phyloP scores from a whole-genome alignment of 1,140 invertebrate genomes.

The Ericerus pela region DNA sequence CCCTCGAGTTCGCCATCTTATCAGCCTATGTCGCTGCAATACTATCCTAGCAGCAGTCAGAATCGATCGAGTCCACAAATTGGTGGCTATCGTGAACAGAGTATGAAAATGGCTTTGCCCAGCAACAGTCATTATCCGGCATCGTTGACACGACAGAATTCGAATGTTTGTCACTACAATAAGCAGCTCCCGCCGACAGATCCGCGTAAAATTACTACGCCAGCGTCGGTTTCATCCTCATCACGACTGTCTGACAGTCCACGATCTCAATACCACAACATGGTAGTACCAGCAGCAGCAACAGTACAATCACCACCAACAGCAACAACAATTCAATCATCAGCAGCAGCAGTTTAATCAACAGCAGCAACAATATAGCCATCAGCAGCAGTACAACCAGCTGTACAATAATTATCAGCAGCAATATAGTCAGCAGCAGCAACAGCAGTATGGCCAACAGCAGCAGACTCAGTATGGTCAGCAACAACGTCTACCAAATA shows the following conservation, averaged over 20 bases:
- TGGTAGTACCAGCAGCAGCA: no score
- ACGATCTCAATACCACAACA: no score
- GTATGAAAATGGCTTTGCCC: background rate
- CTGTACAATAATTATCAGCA: background rate
- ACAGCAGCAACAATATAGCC: constrained; percentile 1
- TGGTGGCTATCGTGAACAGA: background rate
- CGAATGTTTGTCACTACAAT: background rate
- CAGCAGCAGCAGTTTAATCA: constrained; percentile 4
- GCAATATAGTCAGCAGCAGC: constrained; percentile 1
- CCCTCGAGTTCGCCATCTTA: background rate
- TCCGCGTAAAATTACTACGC: background rate
- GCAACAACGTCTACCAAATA: background rate
- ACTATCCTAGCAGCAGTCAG: background rate
- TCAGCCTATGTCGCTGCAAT: background rate
- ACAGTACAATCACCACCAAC: no score
- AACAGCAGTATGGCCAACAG: background rate
- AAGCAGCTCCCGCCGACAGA: background rate
- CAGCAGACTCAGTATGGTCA: background rate
- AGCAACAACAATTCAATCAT: background rate
- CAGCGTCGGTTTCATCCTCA: no score
- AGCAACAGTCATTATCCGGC: background rate
- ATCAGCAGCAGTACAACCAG: constrained; percentile 8
- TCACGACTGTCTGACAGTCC: no score
- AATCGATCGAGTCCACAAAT: constrained; percentile 5
- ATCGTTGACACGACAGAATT: background rate